Evolutionary conservation across 2,797 vertebrate genomes (phyloP).

Genomic region (Platalea minor): DNA sequence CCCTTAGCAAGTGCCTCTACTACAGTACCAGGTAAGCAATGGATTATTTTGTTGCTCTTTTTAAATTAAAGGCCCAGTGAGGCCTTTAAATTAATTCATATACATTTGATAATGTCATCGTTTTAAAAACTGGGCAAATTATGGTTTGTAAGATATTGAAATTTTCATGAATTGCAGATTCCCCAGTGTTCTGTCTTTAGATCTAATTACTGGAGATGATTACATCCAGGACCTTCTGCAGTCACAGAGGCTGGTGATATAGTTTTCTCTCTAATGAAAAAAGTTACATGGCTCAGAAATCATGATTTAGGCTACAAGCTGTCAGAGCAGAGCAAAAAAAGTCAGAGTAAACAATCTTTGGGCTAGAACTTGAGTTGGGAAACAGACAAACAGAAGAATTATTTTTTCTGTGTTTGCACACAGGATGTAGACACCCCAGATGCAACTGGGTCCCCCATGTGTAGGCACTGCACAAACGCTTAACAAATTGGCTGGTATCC

Average conservation of each 20-base stretch:
- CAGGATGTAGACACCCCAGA: not conserved
- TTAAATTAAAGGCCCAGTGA: not conserved
- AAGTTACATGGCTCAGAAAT: not conserved
- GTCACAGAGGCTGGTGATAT: not conserved
- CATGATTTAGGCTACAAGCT: not conserved
- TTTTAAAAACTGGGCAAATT: not conserved
- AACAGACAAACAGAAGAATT: not conserved
- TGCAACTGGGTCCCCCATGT: not conserved
- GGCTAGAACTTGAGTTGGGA: not conserved
- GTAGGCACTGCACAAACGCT: not conserved
- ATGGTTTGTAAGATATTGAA: slow-evolving; percentile 12
- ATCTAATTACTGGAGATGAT: slow-evolving; percentile 39
- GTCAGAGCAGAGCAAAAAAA: not conserved
- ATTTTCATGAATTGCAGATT: slow-evolving; percentile 15
- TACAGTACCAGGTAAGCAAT: not conserved
- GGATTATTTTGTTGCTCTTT: not conserved
- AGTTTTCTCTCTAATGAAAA: not conserved
- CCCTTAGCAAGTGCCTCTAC: not conserved
- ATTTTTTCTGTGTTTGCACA: not conserved
- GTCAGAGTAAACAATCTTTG: not conserved
- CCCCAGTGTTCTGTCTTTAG: not conserved
- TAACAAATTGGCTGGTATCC: not conserved
- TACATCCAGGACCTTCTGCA: slow-evolving; percentile 18
- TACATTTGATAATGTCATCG: not conserved
- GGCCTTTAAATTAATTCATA: not conserved